These are phyloP conservation scores for Eudemis profundana DNA, from an alignment of 2,888 invertebrate species.

Conservation along the genomic window DNA sequence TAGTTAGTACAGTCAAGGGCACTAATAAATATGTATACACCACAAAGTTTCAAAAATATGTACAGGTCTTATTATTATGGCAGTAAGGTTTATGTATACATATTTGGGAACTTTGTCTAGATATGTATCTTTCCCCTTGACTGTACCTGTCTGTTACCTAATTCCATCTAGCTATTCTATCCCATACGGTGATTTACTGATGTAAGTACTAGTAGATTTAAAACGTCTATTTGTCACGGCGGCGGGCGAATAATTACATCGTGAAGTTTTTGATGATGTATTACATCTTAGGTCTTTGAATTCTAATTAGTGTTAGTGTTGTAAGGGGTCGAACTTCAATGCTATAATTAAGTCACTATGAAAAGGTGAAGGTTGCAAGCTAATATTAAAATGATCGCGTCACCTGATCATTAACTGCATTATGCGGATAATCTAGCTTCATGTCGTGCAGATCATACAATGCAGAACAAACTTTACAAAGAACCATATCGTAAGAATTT, in stretches of 20 bases:
- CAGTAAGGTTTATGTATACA: no score
- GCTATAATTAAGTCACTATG: conserved; percentile 17
- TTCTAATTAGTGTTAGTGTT: conserved; percentile 29
- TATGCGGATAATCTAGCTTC: conserved; percentile 2
- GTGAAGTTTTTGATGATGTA: background rate
- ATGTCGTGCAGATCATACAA: background rate
- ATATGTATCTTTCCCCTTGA: no score
- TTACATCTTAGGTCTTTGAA: conserved; percentile 7
- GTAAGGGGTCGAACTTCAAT: conserved; percentile 23
- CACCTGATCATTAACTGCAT: conserved; percentile 7
- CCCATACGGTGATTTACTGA: no score
- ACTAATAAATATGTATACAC: no score
- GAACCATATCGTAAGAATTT: background rate
- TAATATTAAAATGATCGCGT: conserved; percentile 14
- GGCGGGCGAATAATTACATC: background rate
- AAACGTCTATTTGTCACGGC: background rate
- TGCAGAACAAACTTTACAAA: background rate
- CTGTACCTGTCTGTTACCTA: no score
- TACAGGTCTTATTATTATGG: no score
- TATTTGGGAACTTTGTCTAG: no score
- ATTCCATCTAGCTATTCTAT: no score
- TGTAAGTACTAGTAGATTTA: no score
- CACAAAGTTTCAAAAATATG: no score
- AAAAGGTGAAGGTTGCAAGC: conserved; percentile 35
- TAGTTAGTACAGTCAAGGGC: no score